These are phyloP conservation scores for Poeciliopsis turrubarensis DNA, from an alignment of 2,113 vertebrate genomes.

Conservation along the genomic window DNA sequence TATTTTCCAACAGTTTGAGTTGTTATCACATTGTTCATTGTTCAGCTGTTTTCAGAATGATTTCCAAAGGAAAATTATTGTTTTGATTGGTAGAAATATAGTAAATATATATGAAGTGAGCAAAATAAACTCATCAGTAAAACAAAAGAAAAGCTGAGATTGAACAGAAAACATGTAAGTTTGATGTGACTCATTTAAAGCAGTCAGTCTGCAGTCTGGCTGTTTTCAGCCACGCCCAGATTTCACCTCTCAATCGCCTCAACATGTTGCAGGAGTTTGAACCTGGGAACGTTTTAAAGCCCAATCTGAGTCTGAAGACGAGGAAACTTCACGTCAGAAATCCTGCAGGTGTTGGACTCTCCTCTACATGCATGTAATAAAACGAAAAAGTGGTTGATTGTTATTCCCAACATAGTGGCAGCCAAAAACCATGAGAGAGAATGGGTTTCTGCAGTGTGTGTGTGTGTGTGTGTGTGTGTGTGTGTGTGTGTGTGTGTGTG, in stretches of 20 bases:
- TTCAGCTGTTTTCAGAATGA: neutral
- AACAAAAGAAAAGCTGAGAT: neutral
- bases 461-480: no score
- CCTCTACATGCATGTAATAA: constrained; percentile 1
- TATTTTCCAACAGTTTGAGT: neutral
- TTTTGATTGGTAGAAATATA: neutral
- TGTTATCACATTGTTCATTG: neutral
- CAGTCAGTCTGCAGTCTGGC: constrained; percentile 15
- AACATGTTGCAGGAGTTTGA: constrained; percentile 30
- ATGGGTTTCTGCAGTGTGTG: constrained; percentile 27
- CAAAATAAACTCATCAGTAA: no score
- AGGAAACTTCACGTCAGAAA: neutral
- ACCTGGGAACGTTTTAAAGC: constrained; percentile 36
- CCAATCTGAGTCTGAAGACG: neutral
- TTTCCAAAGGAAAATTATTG: neutral
- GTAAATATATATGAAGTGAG: neutral
- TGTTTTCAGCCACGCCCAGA: constrained; percentile 17
- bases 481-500: no score
- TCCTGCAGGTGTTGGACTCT: neutral
- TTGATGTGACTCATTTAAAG: constrained; percentile 10
- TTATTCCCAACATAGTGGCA: constrained; percentile 18
- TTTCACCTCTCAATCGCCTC: constrained; percentile 33
- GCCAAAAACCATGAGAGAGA: constrained; percentile 5
- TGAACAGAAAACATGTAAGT: neutral
- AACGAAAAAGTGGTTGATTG: constrained; percentile 22